These are phyloP conservation scores for Siniperca scherzeri DNA, from an alignment of 2,797 vertebrate genomes.

Conservation along the genomic window DNA sequence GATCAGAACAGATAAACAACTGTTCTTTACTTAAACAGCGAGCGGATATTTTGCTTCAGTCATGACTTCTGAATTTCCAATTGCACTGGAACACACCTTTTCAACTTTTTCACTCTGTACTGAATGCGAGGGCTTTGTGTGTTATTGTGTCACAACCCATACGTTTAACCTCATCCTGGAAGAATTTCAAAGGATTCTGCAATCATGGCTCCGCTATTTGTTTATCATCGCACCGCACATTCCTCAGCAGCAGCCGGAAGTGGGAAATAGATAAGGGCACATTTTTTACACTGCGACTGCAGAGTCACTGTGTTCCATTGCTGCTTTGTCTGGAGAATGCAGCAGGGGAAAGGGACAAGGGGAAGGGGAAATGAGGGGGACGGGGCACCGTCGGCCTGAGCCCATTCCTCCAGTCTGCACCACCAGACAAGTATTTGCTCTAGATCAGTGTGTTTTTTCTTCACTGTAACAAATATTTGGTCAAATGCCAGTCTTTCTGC, in stretches of 20 bases:
- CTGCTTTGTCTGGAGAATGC: slow-evolving; percentile 49
- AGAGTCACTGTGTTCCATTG: slow-evolving; percentile 30
- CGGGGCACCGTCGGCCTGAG: slow-evolving; percentile 35
- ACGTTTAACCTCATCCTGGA: slow-evolving; percentile 42
- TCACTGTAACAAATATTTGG: slow-evolving; percentile 70
- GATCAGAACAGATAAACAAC: no score
- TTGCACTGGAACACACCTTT: not conserved
- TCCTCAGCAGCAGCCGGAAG: slow-evolving; percentile 67
- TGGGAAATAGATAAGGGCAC: slow-evolving; percentile 74
- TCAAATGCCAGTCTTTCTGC: slow-evolving; percentile 64
- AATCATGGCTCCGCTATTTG: slow-evolving; percentile 42
- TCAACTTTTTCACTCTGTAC: not conserved
- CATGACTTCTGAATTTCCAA: not conserved
- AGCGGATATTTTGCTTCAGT: not conserved
- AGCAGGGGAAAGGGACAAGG: slow-evolving; percentile 22
- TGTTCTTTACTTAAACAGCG: no score
- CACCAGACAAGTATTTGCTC: slow-evolving; percentile 77
- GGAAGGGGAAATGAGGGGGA: slow-evolving; percentile 21
- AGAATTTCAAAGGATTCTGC: slow-evolving; percentile 60
- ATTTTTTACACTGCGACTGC: slow-evolving; percentile 48
- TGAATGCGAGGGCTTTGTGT: not conserved
- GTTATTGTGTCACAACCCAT: slow-evolving; percentile 48
- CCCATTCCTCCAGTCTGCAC: slow-evolving; percentile 41
- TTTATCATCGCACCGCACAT: slow-evolving; percentile 70
- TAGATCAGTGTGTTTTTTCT: slow-evolving; percentile 36